phyloP scores from a whole-genome alignment of 2,113 vertebrate species.

The Cromileptes altivelis region DNA sequence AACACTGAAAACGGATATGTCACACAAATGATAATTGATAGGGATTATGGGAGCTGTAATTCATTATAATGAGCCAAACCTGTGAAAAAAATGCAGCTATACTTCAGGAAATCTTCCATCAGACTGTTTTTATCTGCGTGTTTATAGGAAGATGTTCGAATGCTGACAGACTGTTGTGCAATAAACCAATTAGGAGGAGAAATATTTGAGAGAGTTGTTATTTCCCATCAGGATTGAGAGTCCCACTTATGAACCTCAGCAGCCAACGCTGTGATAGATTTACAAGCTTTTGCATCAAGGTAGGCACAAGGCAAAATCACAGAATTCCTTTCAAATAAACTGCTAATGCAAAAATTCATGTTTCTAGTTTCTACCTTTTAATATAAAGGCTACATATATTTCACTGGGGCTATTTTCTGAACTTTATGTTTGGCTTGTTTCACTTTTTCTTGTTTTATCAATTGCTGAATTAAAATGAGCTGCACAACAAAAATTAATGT shows the following conservation, averaged over 20 bases:
- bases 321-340: neutral
- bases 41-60: constrained; percentile 39
- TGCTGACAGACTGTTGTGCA: constrained; percentile 20
- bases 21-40: constrained; percentile 76
- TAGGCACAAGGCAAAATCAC: neutral
- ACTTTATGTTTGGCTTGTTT: neutral
- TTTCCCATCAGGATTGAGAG: constrained; percentile 20
- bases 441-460: neutral
- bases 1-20: constrained; percentile 76
- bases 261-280: constrained; percentile 23
- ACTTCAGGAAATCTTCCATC: neutral
- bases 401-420: neutral
- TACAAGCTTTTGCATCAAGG: neutral
- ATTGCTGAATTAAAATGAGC: neutral
- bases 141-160: constrained; percentile 45
- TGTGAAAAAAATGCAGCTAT: neutral
- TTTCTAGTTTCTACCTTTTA: neutral
- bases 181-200: constrained; percentile 51
- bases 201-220: constrained; percentile 18
- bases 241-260: constrained; percentile 7
- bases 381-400: neutral
- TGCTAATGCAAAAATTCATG: neutral
- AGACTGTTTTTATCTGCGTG: constrained; percentile 38
- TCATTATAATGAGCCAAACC: constrained; percentile 50
- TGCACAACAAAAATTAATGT: neutral